Conservation (phyloP, 2,113 vertebrate species). For the Isurus oxyrinchus region DNA sequence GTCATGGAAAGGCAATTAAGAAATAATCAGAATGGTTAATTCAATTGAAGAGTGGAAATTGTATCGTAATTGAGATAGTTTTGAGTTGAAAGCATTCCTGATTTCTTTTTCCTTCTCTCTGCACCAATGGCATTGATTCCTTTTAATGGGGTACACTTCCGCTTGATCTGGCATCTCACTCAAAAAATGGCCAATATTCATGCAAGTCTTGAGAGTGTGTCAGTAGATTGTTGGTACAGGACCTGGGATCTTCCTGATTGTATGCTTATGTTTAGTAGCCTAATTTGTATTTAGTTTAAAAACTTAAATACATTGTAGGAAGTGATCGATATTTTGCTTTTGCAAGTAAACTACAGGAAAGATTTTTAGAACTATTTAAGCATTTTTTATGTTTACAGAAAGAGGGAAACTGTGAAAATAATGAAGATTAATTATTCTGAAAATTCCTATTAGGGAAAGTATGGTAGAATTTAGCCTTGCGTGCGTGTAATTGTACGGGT, state of each 20-base stretch:
- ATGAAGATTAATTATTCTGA: background rate
- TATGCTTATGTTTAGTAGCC: background rate
- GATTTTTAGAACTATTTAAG: background rate
- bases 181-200: background rate
- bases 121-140: background rate
- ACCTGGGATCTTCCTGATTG: background rate
- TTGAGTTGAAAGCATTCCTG: slow-evolving; percentile 22
- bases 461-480: background rate
- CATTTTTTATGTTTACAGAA: background rate
- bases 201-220: background rate
- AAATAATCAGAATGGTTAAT: slow-evolving; percentile 33
- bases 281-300: background rate
- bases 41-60: slow-evolving; percentile 32
- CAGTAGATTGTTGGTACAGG: background rate
- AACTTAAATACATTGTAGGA: background rate
- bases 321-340: background rate
- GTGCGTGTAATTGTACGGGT: background rate
- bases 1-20: slow-evolving; percentile 27
- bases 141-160: background rate
- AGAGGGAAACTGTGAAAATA: background rate
- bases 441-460: background rate
- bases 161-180: background rate
- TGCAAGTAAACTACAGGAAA: background rate
- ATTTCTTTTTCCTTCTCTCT: slow-evolving; percentile 1
- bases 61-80: slow-evolving; percentile 12